These are phyloP conservation scores for Pollenia griseotomentosa DNA, from an alignment of 2,888 invertebrate genomes.

Conservation along the genomic window DNA sequence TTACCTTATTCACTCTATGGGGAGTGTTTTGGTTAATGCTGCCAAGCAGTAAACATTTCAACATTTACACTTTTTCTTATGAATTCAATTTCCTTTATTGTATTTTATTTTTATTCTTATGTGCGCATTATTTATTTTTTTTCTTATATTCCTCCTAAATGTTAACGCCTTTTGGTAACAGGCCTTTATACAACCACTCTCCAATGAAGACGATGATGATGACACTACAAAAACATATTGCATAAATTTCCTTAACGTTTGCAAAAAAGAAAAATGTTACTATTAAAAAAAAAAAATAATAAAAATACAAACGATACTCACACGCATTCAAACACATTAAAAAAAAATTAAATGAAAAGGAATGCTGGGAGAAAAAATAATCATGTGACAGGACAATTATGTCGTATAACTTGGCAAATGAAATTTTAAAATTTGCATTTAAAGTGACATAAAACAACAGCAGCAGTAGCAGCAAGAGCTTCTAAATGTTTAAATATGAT, in stretches of 20 bases:
- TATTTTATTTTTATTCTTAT: constrained; percentile 43
- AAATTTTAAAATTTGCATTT: constrained; percentile 78
- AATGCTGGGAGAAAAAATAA: constrained; percentile 74
- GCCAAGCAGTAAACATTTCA: constrained; percentile 75
- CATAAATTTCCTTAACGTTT: constrained; percentile 72
- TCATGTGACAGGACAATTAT: constrained; percentile 80
- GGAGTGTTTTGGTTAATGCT: constrained; percentile 74
- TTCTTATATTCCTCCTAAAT: constrained; percentile 65
- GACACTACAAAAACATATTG: constrained; percentile 74
- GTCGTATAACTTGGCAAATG: constrained; percentile 74
- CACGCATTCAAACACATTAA: constrained; percentile 41
- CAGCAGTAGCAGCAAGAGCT: constrained; percentile 4
- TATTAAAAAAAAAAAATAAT: neutral
- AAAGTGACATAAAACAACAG: constrained; percentile 76
- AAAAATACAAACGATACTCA: constrained; percentile 8
- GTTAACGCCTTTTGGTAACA: constrained; percentile 76
- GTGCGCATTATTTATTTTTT: constrained; percentile 52
- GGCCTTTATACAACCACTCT: constrained; percentile 34
- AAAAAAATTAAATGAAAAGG: constrained; percentile 16
- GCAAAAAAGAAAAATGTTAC: constrained; percentile 41
- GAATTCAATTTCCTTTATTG: constrained; percentile 70
- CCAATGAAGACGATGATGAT: constrained; percentile 36
- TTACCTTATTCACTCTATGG: neutral
- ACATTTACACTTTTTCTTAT: constrained; percentile 60
- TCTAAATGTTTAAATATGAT: constrained; percentile 21